Conservation (phyloP, 2,888 invertebrate species). For the Xestia sexstrigata region DNA sequence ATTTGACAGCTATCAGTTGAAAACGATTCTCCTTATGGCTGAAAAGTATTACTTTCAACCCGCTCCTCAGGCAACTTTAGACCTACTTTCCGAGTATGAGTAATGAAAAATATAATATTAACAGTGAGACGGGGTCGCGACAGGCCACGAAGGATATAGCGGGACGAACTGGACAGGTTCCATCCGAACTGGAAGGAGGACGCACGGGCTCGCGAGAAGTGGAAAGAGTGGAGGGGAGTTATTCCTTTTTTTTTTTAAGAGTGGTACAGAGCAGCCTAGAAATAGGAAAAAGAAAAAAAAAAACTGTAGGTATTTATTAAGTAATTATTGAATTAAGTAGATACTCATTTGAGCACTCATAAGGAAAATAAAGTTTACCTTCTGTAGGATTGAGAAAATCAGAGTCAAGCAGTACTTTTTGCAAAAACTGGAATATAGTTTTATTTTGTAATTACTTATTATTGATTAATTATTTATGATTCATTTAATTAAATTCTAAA, state of each 20-base stretch:
- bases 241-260: background rate
- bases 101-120: background rate
- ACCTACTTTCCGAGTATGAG: too few relatives aligned
- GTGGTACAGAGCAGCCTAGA: background rate
- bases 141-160: too few relatives aligned
- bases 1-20: too few relatives aligned
- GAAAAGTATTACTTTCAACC: too few relatives aligned
- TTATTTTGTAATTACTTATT: background rate
- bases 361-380: constrained; percentile 1
- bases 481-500: background rate
- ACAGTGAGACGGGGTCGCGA: too few relatives aligned
- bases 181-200: too few relatives aligned
- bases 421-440: background rate
- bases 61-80: too few relatives aligned
- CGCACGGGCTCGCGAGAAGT: background rate
- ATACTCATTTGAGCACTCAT: background rate
- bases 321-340: background rate
- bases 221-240: background rate
- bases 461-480: background rate
- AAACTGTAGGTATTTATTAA: background rate
- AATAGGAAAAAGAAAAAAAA: too few relatives aligned
- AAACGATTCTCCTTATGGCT: too few relatives aligned
- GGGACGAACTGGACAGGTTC: background rate
- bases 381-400: background rate
- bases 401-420: constrained; percentile 4